These are phyloP conservation scores for Temnopleurus reevesii DNA, from an alignment of 53 echinoderm and acorn worm species.

Conservation along the genomic window DNA sequence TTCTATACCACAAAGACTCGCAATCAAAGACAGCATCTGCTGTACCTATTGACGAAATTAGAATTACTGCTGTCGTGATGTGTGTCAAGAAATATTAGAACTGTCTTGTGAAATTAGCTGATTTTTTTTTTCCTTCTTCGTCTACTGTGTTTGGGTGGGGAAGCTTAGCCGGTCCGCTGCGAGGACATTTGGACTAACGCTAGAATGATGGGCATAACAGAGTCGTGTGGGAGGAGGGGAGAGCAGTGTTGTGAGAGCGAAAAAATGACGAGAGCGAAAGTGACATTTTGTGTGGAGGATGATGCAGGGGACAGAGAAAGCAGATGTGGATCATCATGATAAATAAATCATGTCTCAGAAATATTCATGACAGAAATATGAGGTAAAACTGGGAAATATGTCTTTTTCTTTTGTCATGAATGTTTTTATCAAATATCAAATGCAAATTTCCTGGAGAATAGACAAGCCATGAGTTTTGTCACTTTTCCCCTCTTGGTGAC, in stretches of 20 bases:
- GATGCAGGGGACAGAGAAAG: neutral
- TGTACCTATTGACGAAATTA: slow-evolving; percentile 26
- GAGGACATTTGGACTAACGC: slow-evolving; percentile 9
- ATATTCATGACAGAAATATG: neutral
- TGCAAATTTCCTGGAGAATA: no score
- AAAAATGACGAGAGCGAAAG: neutral
- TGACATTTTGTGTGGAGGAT: neutral
- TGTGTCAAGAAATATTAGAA: slow-evolving; percentile 21
- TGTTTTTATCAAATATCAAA: no score
- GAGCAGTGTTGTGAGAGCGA: neutral
- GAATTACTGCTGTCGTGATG: slow-evolving; percentile 18
- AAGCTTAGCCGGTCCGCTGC: neutral
- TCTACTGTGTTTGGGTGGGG: neutral
- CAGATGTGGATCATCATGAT: neutral
- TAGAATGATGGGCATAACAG: neutral
- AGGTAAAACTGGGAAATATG: neutral
- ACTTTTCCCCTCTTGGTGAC: no score
- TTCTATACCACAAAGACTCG: neutral
- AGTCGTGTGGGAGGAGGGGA: neutral
- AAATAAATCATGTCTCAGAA: no score
- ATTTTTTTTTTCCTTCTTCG: neutral
- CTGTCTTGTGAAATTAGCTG: slow-evolving; percentile 20
- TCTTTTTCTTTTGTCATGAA: neutral
- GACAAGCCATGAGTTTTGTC: no score
- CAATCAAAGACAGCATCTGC: neutral